Conservation (phyloP, 1,140 invertebrate species). For the Leptonema lineaticorne region DNA sequence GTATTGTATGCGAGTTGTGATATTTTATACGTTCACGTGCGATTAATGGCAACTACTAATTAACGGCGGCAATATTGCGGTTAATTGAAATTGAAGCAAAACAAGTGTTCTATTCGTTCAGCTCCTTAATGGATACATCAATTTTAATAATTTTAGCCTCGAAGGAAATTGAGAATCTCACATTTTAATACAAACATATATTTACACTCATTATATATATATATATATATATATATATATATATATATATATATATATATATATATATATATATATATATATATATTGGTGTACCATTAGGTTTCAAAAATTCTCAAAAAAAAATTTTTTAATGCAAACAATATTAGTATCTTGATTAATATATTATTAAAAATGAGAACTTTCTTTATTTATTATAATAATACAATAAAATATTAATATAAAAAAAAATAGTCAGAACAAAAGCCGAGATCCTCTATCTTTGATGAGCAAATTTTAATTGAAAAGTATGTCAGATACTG, state of each 20-base stretch:
- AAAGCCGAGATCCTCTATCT: too few species aligned
- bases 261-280: not conserved
- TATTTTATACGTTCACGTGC: not conserved
- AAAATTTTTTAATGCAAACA: too few species aligned
- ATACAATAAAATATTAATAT: too few species aligned
- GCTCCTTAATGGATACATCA: constrained; percentile 15
- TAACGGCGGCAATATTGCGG: not conserved
- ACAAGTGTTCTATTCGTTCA: not conserved
- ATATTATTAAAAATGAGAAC: too few species aligned
- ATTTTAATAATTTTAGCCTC: constrained; percentile 4
- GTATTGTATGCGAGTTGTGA: too few species aligned
- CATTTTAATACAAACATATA: not conserved
- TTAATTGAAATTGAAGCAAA: not conserved
- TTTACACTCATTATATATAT: not conserved
- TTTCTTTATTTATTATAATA: too few species aligned
- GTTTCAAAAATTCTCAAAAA: too few species aligned
- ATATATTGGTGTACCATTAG: not conserved
- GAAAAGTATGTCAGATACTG: too few species aligned
- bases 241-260: not conserved
- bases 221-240: not conserved
- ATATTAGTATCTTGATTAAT: too few species aligned
- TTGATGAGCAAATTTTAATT: too few species aligned
- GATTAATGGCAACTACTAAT: not conserved
- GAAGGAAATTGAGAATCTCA: constrained; percentile 4
- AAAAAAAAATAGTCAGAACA: too few species aligned